A percentile compares a stretch with the other conserved stretches of the same genome.
Conservation (phyloP, 1,140 invertebrate species). For the Drosophila pseudoobscura region DNA sequence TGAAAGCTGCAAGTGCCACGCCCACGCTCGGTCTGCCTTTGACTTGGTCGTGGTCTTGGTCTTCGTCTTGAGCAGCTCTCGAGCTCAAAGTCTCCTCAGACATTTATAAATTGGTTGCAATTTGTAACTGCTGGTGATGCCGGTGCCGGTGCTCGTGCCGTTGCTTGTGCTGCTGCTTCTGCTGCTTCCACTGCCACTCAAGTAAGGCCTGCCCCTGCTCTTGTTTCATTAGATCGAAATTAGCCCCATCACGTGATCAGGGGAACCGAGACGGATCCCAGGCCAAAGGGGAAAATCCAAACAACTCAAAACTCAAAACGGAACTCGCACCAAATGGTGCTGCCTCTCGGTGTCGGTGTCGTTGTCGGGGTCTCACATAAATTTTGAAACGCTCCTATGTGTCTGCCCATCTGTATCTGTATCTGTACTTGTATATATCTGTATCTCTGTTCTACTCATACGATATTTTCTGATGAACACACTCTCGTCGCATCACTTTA, state of each 20-base stretch:
- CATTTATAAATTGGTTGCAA: conserved; percentile 66
- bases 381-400: conserved; percentile 33
- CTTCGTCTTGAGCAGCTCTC: conserved; percentile 9
- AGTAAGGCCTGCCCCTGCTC: conserved; percentile 21
- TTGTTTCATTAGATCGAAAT: conserved; percentile 69
- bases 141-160: conserved; percentile 20
- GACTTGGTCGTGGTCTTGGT: not conserved
- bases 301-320: conserved; percentile 41
- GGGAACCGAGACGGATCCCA: not conserved
- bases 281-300: conserved; percentile 29
- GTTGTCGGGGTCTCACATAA: conserved; percentile 60
- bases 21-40: not conserved
- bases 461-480: conserved; percentile 27
- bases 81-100: conserved; percentile 25
- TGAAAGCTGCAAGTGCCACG: conserved; percentile 13
- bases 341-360: conserved; percentile 13
- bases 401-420: not conserved
- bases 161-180: conserved; percentile 14
- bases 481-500: conserved; percentile 33
- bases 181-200: conserved; percentile 14
- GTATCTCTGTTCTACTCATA: conserved; percentile 14
- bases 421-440: not conserved
- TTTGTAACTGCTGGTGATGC: conserved; percentile 60
- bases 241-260: conserved; percentile 58
- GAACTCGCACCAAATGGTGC: conserved; percentile 72